A percentile compares a stretch with the other conserved stretches of the same genome.
Conservation (phyloP, 2,113 vertebrate genomes). For the Cryptotis parvus region DNA sequence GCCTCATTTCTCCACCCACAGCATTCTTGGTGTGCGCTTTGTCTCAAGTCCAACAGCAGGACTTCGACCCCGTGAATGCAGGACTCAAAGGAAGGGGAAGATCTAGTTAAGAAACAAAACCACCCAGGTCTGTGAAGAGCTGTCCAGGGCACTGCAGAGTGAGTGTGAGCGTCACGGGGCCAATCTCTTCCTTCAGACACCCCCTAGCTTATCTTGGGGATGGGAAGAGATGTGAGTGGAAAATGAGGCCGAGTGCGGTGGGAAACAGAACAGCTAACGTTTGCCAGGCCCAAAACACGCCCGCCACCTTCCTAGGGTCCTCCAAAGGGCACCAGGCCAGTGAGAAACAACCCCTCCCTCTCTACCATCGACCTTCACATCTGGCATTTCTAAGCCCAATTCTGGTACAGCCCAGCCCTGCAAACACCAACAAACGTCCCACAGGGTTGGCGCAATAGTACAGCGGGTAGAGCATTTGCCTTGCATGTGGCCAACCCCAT, state of each 20-base stretch:
- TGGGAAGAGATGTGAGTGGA: neutral
- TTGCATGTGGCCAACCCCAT: too few species aligned
- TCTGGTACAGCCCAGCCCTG: neutral
- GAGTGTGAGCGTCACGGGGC: neutral
- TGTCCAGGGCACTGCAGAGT: neutral
- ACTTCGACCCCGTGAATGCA: neutral
- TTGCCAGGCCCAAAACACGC: neutral
- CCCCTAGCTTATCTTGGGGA: neutral
- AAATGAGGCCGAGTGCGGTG: neutral
- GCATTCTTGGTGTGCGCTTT: constrained; percentile 26
- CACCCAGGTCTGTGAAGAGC: neutral
- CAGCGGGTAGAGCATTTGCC: too few species aligned
- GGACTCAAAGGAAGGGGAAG: neutral
- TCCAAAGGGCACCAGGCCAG: neutral
- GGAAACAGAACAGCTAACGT: fast-evolving
- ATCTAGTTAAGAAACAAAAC: neutral
- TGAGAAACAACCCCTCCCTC: neutral
- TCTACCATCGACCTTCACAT: neutral
- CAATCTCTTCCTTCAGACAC: neutral
- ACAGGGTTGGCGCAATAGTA: too few species aligned
- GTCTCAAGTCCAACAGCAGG: neutral
- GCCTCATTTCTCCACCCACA: neutral
- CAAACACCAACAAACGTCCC: too few species aligned
- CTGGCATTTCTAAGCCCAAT: neutral
- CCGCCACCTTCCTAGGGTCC: neutral